These are phyloP conservation scores for Hermetia illucens DNA, from an alignment of 1,140 invertebrate species.

Conservation along the genomic window DNA sequence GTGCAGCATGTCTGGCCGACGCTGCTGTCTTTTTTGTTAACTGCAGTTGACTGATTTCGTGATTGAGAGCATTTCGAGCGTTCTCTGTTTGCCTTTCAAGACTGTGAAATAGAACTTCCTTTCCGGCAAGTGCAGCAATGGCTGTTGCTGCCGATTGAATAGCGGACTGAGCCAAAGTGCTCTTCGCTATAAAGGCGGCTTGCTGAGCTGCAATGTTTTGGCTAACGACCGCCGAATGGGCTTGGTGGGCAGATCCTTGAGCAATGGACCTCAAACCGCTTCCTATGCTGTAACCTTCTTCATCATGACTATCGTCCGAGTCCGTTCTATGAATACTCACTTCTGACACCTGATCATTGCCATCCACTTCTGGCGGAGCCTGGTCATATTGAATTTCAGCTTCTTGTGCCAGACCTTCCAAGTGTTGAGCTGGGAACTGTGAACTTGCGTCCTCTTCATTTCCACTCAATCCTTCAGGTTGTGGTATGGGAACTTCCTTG, in stretches of 20 bases:
- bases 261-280: constrained; percentile 32
- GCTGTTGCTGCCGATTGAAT: constrained; percentile 33
- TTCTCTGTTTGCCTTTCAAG: constrained; percentile 32
- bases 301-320: not conserved
- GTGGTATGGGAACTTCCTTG: too few species aligned
- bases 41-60: constrained; percentile 31
- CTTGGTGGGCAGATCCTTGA: constrained; percentile 48
- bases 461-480: too few species aligned
- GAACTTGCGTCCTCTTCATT: too few species aligned
- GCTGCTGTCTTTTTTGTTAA: constrained; percentile 32
- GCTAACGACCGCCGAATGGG: constrained; percentile 28
- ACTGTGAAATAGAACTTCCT: constrained; percentile 33
- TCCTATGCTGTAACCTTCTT: constrained; percentile 2
- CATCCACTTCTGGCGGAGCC: too few species aligned
- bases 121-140: constrained; percentile 34
- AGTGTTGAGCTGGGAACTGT: too few species aligned
- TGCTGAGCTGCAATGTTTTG: constrained; percentile 29
- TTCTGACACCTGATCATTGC: too few species aligned
- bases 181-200: constrained; percentile 33
- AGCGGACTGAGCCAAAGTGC: constrained; percentile 31
- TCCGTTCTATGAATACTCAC: too few species aligned
- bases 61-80: constrained; percentile 28
- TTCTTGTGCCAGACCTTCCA: too few species aligned
- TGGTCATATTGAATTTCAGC: too few species aligned
- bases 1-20: constrained; percentile 30